Evolutionary conservation across 2,888 invertebrate genomes (phyloP), one percentile per base, ranked within the genome.

Genomic region (Drosophila multiciliata): DNA sequence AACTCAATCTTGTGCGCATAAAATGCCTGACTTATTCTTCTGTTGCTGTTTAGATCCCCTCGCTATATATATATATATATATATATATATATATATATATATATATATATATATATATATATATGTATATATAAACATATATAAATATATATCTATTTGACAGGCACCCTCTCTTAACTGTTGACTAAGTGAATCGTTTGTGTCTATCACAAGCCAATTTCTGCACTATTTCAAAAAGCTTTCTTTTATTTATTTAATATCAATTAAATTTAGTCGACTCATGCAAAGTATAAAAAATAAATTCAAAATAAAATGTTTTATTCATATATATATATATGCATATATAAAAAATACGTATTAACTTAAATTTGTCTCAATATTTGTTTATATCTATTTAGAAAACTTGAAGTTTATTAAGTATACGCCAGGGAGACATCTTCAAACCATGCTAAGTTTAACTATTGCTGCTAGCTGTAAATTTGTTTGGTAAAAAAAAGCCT

Each of bases 1-100:
- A 78, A 45, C 55, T 68, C 72, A 59, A 59, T 80, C 58, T 71
- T 49, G 66, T 64, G 65, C 67, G 49, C 68, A 75, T 72, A 75
- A 75, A 75, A 78, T 68, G 65, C 62, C 66, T 40, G 61, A 61
- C 81, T 69, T 75, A 64, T 40, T 60, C 59, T 66, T 72, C 35
- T 50, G 55, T 60, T 52, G 52, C 55, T 52, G 60, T 52, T 72
- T 64, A 66, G 63, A 49, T 60, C 61, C 45, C 49, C 17, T 7
- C 20, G 23, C 26, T 40, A 33, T 32, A 15, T 52, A 23, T 32
- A 20, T 23, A n/a, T 35, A 26, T 38, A 6, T 33, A 11, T 15
- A 15, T 15, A 36, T n/a, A 9, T 53, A 15, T 42, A 12, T 26
- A 9, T 32, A 11, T 23, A 3, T 54, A 7, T 12, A 3, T 42